A percentile compares a stretch with the other conserved stretches of the same genome.
phyloP scores from a whole-genome alignment of 92 coral and sea anemone species.

The Desmophyllum pertusum region DNA sequence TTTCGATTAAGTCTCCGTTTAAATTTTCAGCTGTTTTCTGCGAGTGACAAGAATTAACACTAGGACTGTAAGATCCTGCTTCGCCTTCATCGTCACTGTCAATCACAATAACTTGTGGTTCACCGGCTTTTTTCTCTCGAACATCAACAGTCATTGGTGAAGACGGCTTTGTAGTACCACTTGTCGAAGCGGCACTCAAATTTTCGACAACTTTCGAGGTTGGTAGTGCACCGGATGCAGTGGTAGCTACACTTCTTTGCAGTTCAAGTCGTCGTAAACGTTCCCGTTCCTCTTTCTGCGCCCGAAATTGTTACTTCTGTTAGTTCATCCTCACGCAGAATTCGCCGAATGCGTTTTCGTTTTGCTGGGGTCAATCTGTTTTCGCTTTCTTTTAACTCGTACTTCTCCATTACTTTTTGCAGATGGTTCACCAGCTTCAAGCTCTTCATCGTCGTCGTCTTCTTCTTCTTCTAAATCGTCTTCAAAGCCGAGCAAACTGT shows the following conservation, averaged over 20 bases:
- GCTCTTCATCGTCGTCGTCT: constrained; percentile 46
- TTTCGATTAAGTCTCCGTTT: constrained; percentile 32
- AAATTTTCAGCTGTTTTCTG: not conserved
- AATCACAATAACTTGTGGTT: constrained; percentile 74
- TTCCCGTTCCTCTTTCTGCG: constrained; percentile 92
- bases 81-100: constrained; percentile 90
- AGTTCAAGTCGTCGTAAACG: constrained; percentile 87
- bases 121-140: constrained; percentile 53
- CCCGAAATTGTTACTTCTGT: constrained; percentile 83
- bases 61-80: not conserved
- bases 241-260: constrained; percentile 78
- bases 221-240: not conserved
- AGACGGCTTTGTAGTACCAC: constrained; percentile 4
- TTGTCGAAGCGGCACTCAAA: constrained; percentile 14
- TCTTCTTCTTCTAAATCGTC: constrained; percentile 39
- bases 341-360: constrained; percentile 87
- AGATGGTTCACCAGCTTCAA: constrained; percentile 3
- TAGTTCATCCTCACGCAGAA: constrained; percentile 73
- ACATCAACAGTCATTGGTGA: constrained; percentile 82
- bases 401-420: constrained; percentile 27
- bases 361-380: constrained; percentile 65
- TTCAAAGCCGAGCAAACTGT: constrained; percentile 39
- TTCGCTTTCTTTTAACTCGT: constrained; percentile 60
- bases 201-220: constrained; percentile 10
- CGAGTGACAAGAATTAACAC: constrained; percentile 15